A percentile compares a stretch with the other conserved stretches of the same genome.
These are phyloP conservation scores for Actinostola sp. DNA, from an alignment of 92 coral and sea anemone species.

Conservation along the genomic window DNA sequence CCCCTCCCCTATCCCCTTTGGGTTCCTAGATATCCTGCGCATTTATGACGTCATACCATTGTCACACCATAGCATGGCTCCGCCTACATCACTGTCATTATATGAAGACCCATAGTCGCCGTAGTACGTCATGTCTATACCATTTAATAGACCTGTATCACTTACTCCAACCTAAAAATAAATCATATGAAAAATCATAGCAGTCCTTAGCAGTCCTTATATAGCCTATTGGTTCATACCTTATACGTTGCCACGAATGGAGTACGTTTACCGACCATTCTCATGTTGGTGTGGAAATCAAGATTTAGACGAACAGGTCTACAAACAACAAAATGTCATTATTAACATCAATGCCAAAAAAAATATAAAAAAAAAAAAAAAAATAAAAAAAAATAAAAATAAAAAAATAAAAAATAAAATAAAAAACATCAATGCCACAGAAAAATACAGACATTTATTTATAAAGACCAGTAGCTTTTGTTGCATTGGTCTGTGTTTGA, in stretches of 20 bases:
- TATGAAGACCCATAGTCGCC: conserved; percentile 72
- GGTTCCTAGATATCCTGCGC: no score
- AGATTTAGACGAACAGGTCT: conserved; percentile 87
- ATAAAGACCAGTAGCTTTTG: no score
- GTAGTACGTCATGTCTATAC: conserved; percentile 76
- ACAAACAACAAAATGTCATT: not conserved
- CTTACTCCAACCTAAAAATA: conserved; percentile 71
- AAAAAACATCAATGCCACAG: no score
- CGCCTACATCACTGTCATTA: conserved; percentile 50
- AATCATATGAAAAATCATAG: no score
- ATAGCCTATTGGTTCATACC: conserved; percentile 27
- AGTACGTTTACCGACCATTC: conserved; percentile 76
- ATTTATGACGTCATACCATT: conserved; percentile 56
- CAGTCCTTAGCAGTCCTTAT: no score
- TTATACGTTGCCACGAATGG: conserved; percentile 81
- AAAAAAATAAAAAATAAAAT: not conserved
- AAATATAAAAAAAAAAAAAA: not conserved
- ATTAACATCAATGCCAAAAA: no score
- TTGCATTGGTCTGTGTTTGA: no score
- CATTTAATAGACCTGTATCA: conserved; percentile 70
- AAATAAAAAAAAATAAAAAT: not conserved
- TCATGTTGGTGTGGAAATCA: conserved; percentile 88
- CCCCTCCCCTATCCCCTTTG: conserved; percentile 7
- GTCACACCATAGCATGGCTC: conserved; percentile 53
- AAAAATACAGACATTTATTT: no score